Evolutionary conservation across 2,888 invertebrate genomes (phyloP), one percentile per base, ranked within the genome.

Genomic region (Lottia scabra): DNA sequence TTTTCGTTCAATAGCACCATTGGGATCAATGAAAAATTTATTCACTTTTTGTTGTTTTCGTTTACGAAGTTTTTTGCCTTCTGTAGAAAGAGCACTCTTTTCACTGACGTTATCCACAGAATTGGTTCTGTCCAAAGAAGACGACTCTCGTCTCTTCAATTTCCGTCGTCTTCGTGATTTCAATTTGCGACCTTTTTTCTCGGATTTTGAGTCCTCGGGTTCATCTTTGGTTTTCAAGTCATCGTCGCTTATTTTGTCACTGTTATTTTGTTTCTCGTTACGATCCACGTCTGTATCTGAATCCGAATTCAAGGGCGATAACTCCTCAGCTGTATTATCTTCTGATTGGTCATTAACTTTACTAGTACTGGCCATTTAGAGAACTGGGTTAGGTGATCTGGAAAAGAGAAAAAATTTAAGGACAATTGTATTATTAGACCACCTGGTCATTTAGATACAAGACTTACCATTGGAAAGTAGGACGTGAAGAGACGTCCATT

Each of bases 1-100:
- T 43, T 80, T 78, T 26, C 82, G 81, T 48, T 80, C 81, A n/a
- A 81, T 70, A 46, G 79, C 80, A 27, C 76, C 69, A 48, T 82
- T 78, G 3, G 82, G 80, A 56, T 75, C 75, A 16, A 82, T 74
- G 26, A 79, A 70, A 38, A 77, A 78, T 48, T 75, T 78, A 15
- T 23, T 30, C 63, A 72, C 75, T 66, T 71, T 72, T 5, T 38
- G 15, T 4, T 73, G 73, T 73, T 71, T 73, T 16, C 68, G 69
- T 44, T 68, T 56, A 10, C 63, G 48, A 13, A 66, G 70, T 13
- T 65, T 48, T 16, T 72, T 68, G 3, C 72, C 70, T 70, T 73
- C 75, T 27, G 19, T 66, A n/a, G 67, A 70, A 56, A 70, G 68
- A 26, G 74, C 74, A 69, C 75, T 77, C 68, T 73, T 75, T 6